These are phyloP conservation scores for Steinernema feltiae DNA, from an alignment of 1,140 invertebrate species.

Conservation along the genomic window DNA sequence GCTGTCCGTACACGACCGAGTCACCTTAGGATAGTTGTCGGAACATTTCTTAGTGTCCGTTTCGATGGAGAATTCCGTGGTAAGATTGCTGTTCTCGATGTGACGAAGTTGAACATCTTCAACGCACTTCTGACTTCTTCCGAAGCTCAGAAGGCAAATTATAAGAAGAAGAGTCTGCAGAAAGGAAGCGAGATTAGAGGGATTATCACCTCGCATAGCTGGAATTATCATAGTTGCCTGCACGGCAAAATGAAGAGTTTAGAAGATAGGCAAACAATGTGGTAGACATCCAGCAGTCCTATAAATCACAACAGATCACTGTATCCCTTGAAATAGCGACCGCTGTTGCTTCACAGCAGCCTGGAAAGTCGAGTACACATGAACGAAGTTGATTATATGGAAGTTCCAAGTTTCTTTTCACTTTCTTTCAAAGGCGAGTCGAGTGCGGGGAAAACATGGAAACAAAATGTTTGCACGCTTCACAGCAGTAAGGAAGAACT, in stretches of 20 bases:
- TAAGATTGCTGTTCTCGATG: background rate
- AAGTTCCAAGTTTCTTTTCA: too few species aligned
- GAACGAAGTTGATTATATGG: too few species aligned
- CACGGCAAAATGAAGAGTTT: background rate
- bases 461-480: too few species aligned
- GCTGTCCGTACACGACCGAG: background rate
- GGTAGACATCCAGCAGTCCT: background rate
- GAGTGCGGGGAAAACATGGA: too few species aligned
- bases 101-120: background rate
- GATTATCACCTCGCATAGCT: too few species aligned
- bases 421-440: too few species aligned
- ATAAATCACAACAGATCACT: background rate
- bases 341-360: too few species aligned
- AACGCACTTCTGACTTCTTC: too few species aligned
- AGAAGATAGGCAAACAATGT: background rate
- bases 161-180: background rate
- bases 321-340: too few species aligned
- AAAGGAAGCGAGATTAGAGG: background rate
- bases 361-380: too few species aligned
- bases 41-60: background rate
- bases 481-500: too few species aligned
- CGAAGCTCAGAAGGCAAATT: background rate
- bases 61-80: background rate
- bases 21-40: background rate
- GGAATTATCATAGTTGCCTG: too few species aligned